These are phyloP conservation scores for Eristalinus sepulchralis DNA, from an alignment of 2,888 invertebrate genomes.

Conservation along the genomic window DNA sequence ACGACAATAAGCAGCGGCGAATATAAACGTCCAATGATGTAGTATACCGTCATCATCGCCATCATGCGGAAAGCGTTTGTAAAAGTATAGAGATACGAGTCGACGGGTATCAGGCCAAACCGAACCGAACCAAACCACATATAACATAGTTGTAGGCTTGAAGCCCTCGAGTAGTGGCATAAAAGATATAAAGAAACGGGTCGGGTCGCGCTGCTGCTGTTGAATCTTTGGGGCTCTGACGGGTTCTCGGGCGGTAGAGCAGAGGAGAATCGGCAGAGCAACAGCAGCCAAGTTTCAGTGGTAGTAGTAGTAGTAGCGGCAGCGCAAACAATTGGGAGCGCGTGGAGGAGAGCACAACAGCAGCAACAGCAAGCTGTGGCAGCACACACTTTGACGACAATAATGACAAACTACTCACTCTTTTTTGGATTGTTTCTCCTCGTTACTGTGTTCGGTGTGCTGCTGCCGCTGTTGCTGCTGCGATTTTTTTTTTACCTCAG, in stretches of 20 bases:
- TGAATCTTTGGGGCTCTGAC: not conserved
- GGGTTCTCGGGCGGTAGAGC: not conserved
- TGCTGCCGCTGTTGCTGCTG: constrained; percentile 21
- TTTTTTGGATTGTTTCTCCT: constrained; percentile 56
- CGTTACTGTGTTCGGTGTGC: constrained; percentile 38
- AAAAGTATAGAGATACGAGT: constrained; percentile 50
- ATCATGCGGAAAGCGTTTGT: constrained; percentile 63
- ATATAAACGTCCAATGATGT: constrained; percentile 13
- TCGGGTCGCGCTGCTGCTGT: constrained; percentile 18
- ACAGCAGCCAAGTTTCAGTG: constrained; percentile 25
- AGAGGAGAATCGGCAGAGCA: constrained; percentile 41
- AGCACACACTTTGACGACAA: constrained; percentile 58
- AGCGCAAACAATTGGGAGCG: constrained; percentile 59
- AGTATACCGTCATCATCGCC: constrained; percentile 56
- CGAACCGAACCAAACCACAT: constrained; percentile 36
- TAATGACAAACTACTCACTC: constrained; percentile 60
- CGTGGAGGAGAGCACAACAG: constrained; percentile 51
- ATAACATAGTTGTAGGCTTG: constrained; percentile 66
- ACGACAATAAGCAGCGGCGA: constrained; percentile 20
- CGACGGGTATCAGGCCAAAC: constrained; percentile 24
- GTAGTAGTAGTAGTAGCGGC: constrained; percentile 33
- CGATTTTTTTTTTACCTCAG: constrained; percentile 49
- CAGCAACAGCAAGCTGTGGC: constrained; percentile 16
- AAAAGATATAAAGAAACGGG: constrained; percentile 46
- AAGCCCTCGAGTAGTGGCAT: constrained; percentile 60